Evolutionary conservation across 2,888 invertebrate genomes (phyloP).

Genomic region (Lasioglossum malachurum): DNA sequence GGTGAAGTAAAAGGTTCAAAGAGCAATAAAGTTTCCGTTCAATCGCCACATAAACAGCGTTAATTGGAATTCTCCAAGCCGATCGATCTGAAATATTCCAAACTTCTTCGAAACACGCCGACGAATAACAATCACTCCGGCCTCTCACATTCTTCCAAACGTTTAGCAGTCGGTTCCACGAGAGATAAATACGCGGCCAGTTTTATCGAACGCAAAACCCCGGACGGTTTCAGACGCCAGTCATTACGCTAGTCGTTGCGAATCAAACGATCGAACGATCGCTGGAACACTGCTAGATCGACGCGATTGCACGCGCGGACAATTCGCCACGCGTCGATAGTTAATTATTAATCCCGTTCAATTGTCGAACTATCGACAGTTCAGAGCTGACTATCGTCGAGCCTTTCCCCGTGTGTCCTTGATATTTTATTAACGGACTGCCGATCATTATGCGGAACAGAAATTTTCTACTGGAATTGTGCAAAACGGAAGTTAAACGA

Average conservation of each 20-base stretch:
- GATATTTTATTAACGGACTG: neutral
- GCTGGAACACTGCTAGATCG: slow-evolving; percentile 45
- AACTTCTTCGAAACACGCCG: slow-evolving; percentile 3
- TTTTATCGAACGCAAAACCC: slow-evolving; percentile 24
- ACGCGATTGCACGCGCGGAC: slow-evolving; percentile 37
- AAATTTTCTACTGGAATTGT: too few relatives aligned
- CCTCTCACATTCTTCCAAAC: slow-evolving; percentile 34
- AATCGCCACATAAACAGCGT: neutral
- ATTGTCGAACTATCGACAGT: slow-evolving; percentile 64
- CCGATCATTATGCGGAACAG: neutral
- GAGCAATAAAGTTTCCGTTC: neutral
- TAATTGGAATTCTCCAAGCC: neutral
- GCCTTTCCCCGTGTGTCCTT: slow-evolving; percentile 50
- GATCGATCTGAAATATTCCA: slow-evolving; percentile 11
- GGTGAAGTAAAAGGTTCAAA: neutral
- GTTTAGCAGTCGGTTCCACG: slow-evolving; percentile 32
- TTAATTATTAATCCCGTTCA: slow-evolving; percentile 67
- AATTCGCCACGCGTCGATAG: slow-evolving; percentile 66
- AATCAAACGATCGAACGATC: slow-evolving; percentile 40
- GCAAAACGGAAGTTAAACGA: neutral
- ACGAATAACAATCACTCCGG: slow-evolving; percentile 8
- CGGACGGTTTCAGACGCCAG: slow-evolving; percentile 30
- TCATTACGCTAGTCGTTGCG: slow-evolving; percentile 39
- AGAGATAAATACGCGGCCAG: slow-evolving; percentile 13
- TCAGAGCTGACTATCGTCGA: slow-evolving; percentile 41